phyloP scores from a whole-genome alignment of 2,888 invertebrate genomes.

The Xestia c-nigrum region DNA sequence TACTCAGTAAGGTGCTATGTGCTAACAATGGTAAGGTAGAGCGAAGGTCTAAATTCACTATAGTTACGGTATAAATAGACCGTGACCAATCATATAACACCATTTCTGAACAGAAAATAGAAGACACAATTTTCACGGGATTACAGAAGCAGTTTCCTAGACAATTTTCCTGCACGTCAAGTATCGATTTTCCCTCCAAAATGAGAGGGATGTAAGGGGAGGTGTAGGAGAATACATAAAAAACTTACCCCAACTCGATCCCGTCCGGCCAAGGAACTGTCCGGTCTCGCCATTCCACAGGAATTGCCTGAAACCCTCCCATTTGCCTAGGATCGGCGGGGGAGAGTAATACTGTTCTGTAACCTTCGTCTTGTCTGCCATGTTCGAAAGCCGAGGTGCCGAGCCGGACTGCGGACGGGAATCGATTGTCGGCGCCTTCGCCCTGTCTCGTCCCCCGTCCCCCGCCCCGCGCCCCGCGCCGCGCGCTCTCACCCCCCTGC shows the following conservation, averaged over 20 bases:
- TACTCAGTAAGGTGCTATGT: no score
- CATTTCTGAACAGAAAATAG: neutral
- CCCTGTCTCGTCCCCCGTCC: constrained; percentile 72
- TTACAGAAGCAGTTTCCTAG: neutral
- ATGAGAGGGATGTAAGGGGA: constrained; percentile 48
- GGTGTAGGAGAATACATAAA: constrained; percentile 32
- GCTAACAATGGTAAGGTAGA: constrained; percentile 17
- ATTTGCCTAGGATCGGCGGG: constrained; percentile 95
- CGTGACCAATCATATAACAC: neutral
- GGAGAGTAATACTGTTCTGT: constrained; percentile 94
- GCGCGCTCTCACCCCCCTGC: constrained; percentile 68
- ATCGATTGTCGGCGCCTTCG: constrained; percentile 86
- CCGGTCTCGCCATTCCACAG: constrained; percentile 98
- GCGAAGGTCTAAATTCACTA: constrained; percentile 13
- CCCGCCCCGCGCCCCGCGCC: constrained; percentile 49
- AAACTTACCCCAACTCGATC: constrained; percentile 98
- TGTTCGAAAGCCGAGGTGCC: constrained; percentile 86
- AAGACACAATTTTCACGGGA: neutral
- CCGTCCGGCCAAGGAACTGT: constrained; percentile 97
- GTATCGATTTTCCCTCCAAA: constrained; percentile 79
- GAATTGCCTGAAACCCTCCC: constrained; percentile 96
- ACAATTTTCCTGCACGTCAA: constrained; percentile 11
- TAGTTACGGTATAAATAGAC: constrained; percentile 39
- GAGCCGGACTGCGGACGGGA: constrained; percentile 86
- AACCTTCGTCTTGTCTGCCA: constrained; percentile 94